Evolutionary conservation across 2,113 vertebrate species (phyloP).

Genomic region (Orthonyx spaldingii): DNA sequence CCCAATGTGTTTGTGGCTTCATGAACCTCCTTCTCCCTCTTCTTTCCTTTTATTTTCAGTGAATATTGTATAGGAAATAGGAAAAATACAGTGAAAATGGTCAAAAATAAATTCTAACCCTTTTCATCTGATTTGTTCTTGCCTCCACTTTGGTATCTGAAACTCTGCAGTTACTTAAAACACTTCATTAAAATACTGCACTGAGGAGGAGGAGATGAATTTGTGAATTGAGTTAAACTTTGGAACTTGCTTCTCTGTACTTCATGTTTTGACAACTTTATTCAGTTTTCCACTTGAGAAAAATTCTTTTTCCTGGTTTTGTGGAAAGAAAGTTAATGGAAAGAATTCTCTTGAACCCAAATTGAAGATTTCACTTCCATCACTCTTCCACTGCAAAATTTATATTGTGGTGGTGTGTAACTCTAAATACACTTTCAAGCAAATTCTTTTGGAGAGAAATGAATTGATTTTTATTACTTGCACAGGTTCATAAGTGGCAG

Average conservation of each 20-base stretch:
- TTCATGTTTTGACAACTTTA: background rate
- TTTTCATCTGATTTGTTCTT: background rate
- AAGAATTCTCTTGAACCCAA: background rate
- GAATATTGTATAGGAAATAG: background rate
- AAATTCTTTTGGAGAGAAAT: background rate
- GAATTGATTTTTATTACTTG: background rate
- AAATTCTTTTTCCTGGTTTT: background rate
- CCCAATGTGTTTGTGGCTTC: rapidly evolving
- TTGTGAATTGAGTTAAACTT: background rate
- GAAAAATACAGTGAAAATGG: background rate
- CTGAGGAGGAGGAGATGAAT: background rate
- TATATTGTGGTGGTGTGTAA: background rate
- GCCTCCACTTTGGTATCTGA: background rate
- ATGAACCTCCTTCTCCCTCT: background rate
- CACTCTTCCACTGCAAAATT: background rate
- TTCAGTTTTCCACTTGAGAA: background rate
- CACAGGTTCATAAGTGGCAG: conserved; percentile 94
- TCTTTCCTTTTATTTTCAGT: background rate
- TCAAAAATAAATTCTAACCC: background rate
- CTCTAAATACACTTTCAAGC: background rate
- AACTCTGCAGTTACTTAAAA: background rate
- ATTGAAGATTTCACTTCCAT: background rate
- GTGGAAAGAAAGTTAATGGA: background rate
- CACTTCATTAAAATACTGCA: background rate
- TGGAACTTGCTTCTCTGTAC: background rate